A percentile compares a stretch with the other conserved stretches of the same genome.
These are phyloP conservation scores for Aleiodes testaceus DNA, from an alignment of 2,888 invertebrate genomes.

Conservation along the genomic window DNA sequence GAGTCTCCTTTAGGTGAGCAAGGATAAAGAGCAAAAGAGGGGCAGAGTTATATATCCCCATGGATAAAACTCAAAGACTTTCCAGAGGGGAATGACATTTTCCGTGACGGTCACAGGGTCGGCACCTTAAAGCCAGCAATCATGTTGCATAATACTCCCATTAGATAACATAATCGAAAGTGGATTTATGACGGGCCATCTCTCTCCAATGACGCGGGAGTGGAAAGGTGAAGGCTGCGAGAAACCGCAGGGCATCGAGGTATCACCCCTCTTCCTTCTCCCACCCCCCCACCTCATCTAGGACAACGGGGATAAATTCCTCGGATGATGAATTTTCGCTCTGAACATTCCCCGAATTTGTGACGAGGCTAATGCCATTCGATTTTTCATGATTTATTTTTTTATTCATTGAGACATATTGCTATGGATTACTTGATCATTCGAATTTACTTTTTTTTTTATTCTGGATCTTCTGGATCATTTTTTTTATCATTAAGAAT, in stretches of 20 bases:
- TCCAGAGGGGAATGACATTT: slow-evolving; percentile 47
- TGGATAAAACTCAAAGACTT: slow-evolving; percentile 49
- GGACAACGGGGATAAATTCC: slow-evolving; percentile 38
- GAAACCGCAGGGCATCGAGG: slow-evolving; percentile 16
- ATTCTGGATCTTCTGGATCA: neutral
- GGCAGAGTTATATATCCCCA: slow-evolving; percentile 20
- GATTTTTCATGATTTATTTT: slow-evolving; percentile 30
- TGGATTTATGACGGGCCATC: slow-evolving; percentile 66
- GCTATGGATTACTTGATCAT: slow-evolving; percentile 13
- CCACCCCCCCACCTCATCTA: slow-evolving; percentile 15
- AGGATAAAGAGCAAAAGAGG: slow-evolving; percentile 3
- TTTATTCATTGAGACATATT: neutral
- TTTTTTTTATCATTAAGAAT: neutral
- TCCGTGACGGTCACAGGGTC: slow-evolving; percentile 53
- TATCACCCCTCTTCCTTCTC: slow-evolving; percentile 21
- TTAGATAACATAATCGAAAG: slow-evolving; percentile 72
- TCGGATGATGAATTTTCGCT: slow-evolving; percentile 24
- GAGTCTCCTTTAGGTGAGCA: slow-evolving; percentile 16
- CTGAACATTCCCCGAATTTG: slow-evolving; percentile 29
- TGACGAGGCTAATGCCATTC: slow-evolving; percentile 26
- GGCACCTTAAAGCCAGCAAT: slow-evolving; percentile 69
- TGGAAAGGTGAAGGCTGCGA: slow-evolving; percentile 35
- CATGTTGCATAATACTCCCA: slow-evolving; percentile 70
- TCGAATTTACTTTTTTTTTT: slow-evolving; percentile 36
- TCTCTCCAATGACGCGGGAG: slow-evolving; percentile 33